Evolutionary conservation across 37 sponge, comb jelly and placozoan species (phyloP).

Genomic region (Diacarnus erythraeanus): DNA sequence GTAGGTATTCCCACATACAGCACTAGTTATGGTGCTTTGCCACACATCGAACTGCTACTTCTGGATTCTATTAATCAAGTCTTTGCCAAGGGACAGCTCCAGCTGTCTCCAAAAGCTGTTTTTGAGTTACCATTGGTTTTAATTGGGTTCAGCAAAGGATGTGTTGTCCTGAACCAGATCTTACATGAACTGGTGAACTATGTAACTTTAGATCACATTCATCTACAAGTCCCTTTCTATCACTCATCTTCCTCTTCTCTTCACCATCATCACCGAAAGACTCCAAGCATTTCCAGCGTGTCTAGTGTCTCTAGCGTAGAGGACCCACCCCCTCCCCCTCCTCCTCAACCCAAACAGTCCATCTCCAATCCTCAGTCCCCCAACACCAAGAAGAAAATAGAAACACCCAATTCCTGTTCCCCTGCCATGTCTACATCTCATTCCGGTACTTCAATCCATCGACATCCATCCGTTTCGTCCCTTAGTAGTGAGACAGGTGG

Average conservation of each 20-base stretch:
- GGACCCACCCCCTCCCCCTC: not conserved
- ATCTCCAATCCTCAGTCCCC: constrained; percentile 5
- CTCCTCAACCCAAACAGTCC: not conserved
- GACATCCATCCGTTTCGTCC: constrained; percentile 7
- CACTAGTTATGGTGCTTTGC: constrained; percentile 45
- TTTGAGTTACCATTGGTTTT: constrained; percentile 52
- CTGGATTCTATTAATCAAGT: constrained; percentile 33
- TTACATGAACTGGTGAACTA: constrained; percentile 66
- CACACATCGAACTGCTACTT: constrained; percentile 46
- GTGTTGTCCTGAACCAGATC: constrained; percentile 90
- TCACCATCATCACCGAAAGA: constrained; percentile 2
- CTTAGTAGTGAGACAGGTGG: constrained; percentile 3
- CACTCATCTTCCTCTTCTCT: constrained; percentile 1
- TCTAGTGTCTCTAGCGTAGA: not conserved
- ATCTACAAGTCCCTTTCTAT: not conserved
- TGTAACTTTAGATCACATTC: not conserved
- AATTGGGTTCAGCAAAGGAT: constrained; percentile 91
- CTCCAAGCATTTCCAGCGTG: constrained; percentile 15
- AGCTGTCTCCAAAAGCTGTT: not conserved
- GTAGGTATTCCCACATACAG: constrained; percentile 66
- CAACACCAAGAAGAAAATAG: not conserved
- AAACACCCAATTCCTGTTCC: not conserved
- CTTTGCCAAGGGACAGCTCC: constrained; percentile 3
- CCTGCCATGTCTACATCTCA: not conserved
- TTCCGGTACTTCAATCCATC: not conserved